Base-by-base conservation (phyloP, 2,888 invertebrate species). In the Bellardia bayeri region DNA sequence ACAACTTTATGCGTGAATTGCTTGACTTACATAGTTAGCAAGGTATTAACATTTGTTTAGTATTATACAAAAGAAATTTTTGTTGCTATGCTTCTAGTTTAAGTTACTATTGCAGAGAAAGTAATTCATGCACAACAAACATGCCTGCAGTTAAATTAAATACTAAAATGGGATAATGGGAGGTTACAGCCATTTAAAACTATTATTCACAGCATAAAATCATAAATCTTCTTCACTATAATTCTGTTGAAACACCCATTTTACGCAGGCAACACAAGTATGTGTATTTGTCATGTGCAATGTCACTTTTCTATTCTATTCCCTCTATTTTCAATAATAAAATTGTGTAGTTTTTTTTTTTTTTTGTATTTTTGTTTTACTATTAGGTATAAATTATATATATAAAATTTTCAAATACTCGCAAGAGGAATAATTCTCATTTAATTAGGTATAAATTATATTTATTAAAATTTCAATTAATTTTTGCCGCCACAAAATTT, bases 161-260 rank as follows among this genome's bases (percentile, higher is more conserved):
- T 69, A 30, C 11, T 0, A 6, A 37, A 69, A 51, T n/a, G n/a
- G n/a, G 51, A 69, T 37, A 54, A 69, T 69, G 9, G n/a, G 4
- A 54, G n/a, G n/a, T 33, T 69, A 33, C 37, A 37, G 37, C 4
- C 11, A 69, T 54, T 37, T 69, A 37, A 69, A 69, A 37, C 51
- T 16, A 54, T 69, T 64, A 64, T 64, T 64, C 64, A 64, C 40
- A 16, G 40, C 54, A 54, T 54, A 54, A 71, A 54, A 6, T 54
- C 69, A 71, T 71, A 54, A 71, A 54, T 54, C 54, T 54, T 54
- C 9, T 71, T 51, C 30, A n/a, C 37, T 9, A 30, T 11, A 68
- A 45, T 30, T 45, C 13, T 16, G n/a, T 9, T 54, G 9, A 64
- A 45, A 64, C 40, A 56, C 3, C 4, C 14, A 51, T 64, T 76